These are phyloP conservation scores for Dasyprocta punctata DNA, from an alignment of 2,113 vertebrate species.

Conservation along the genomic window DNA sequence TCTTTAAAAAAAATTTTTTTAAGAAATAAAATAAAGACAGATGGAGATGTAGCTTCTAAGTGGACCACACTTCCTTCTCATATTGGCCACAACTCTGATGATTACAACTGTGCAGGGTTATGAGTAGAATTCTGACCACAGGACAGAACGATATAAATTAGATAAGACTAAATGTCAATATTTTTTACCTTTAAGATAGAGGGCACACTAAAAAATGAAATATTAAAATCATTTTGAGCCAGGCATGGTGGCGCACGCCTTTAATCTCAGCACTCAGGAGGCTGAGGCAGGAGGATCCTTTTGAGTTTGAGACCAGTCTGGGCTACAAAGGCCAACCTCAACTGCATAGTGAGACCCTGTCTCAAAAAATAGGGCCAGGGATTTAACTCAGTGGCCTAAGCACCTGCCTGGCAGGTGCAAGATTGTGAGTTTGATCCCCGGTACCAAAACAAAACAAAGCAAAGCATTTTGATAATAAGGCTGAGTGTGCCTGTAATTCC, in stretches of 20 bases:
- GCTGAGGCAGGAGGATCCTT: too few relatives aligned
- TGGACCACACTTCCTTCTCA: background rate
- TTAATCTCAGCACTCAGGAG: too few relatives aligned
- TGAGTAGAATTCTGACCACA: background rate
- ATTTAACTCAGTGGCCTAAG: too few relatives aligned
- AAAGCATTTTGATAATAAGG: too few relatives aligned
- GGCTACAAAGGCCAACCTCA: too few relatives aligned
- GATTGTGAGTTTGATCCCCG: too few relatives aligned
- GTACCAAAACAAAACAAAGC: too few relatives aligned
- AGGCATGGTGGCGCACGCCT: too few relatives aligned
- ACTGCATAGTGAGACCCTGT: too few relatives aligned
- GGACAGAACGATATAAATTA: background rate
- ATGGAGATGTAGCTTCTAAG: background rate
- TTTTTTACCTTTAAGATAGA: background rate
- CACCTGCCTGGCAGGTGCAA: too few relatives aligned
- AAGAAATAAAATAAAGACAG: background rate
- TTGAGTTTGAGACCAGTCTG: too few relatives aligned
- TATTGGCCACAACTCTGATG: background rate
- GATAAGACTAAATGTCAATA: background rate
- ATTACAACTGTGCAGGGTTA: background rate
- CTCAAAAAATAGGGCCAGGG: too few relatives aligned
- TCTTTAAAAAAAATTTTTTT: background rate
- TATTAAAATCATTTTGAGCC: background rate
- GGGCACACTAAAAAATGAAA: background rate
- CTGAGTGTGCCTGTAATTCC: background rate